A percentile compares a stretch with the other conserved stretches of the same genome.
phyloP scores from a whole-genome alignment of 1,140 invertebrate genomes.

The Drosophila paulistorum region DNA sequence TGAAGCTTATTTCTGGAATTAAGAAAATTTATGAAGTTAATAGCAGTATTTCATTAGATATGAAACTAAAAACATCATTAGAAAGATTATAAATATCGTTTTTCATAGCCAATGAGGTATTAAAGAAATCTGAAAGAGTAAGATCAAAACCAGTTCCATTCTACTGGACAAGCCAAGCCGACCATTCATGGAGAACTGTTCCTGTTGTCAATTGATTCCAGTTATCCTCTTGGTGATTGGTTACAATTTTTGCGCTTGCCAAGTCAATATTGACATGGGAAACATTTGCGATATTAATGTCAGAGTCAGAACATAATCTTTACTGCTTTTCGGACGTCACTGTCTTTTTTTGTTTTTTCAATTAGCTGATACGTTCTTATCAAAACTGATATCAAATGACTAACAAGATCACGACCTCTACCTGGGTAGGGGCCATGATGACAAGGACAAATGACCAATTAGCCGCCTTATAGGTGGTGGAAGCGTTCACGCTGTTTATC shows the following conservation, averaged over 20 bases:
- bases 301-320: slow-evolving; percentile 27
- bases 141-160: no score
- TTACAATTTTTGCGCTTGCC: slow-evolving; percentile 3
- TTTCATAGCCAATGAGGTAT: no score
- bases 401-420: slow-evolving; percentile 22
- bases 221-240: slow-evolving; percentile 18
- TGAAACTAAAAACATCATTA: no score
- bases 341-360: slow-evolving; percentile 18
- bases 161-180: no score
- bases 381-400: slow-evolving; percentile 28
- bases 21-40: no score
- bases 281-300: slow-evolving; percentile 9
- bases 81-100: no score
- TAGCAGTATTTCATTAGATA: no score
- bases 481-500: slow-evolving; percentile 23
- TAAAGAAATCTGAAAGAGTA: no score
- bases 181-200: no score
- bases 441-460: slow-evolving; percentile 69
- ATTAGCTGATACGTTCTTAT: slow-evolving; percentile 43
- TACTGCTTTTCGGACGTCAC: slow-evolving; percentile 22
- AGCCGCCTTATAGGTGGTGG: slow-evolving; percentile 47
- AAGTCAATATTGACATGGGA: slow-evolving; percentile 42
- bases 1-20: no score
- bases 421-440: slow-evolving; percentile 29
- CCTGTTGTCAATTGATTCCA: no score